phyloP scores from a whole-genome alignment of 2,888 invertebrate species.

The Drosophila fulvimacula region DNA sequence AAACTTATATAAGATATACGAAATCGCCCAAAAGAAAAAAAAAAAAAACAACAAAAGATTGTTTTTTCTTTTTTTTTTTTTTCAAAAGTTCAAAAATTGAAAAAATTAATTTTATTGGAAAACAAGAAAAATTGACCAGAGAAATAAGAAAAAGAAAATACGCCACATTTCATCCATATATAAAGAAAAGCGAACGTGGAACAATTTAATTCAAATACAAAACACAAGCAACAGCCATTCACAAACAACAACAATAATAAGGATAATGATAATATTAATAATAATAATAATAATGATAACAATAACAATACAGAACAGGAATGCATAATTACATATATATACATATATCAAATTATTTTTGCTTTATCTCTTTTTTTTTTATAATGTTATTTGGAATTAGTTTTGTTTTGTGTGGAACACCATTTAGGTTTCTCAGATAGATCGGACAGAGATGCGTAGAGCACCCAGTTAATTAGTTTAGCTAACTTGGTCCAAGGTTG shows the following conservation, averaged over 20 bases:
- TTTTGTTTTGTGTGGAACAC: background rate
- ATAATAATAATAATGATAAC: background rate
- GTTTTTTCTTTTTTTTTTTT: background rate
- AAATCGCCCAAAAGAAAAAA: constrained; percentile 28
- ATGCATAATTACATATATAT: constrained; percentile 53
- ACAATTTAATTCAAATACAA: constrained; percentile 32
- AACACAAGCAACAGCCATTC: constrained; percentile 30
- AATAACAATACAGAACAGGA: constrained; percentile 33
- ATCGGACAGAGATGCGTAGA: background rate
- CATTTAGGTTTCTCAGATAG: background rate
- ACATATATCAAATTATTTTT: constrained; percentile 45
- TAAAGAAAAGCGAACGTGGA: constrained; percentile 7
- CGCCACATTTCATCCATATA: constrained; percentile 76
- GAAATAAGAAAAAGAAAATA: constrained; percentile 55
- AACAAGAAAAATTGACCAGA: background rate
- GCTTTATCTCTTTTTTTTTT: constrained; percentile 5
- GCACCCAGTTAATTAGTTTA: constrained; percentile 22
- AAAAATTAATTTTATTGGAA: constrained; percentile 36
- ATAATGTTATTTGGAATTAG: constrained; percentile 5
- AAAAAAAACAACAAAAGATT: background rate
- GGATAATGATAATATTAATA: background rate
- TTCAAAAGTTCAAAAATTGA: constrained; percentile 62
- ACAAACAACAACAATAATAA: constrained; percentile 1
- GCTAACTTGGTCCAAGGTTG: constrained; percentile 32
- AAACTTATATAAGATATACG: constrained; percentile 19